Percentiles rank a stretch among this genome's conserved stretches.
Evolutionary conservation across 2,113 vertebrate genomes (phyloP).

Genomic region (Illadopsis cleaveri): DNA sequence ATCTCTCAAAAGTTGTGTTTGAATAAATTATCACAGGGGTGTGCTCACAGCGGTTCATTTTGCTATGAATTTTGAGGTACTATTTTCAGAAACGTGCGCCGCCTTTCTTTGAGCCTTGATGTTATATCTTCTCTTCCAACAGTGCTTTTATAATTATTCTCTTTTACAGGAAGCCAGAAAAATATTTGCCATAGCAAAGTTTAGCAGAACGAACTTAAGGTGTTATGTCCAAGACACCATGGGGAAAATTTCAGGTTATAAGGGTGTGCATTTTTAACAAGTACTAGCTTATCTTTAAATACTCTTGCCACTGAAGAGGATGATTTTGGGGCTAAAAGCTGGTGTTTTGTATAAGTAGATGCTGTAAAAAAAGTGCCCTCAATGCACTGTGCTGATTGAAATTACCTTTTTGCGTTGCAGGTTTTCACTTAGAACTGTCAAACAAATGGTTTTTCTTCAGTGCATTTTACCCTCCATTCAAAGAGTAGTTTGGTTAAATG

Average conservation of each 20-base stretch:
- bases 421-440: neutral
- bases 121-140: neutral
- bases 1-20: neutral
- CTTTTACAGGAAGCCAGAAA: neutral
- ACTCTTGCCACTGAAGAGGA: neutral
- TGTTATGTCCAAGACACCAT: fast-evolving
- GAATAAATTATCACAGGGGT: neutral
- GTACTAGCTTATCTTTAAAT: neutral
- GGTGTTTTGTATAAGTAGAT: neutral
- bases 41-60: neutral
- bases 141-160: neutral
- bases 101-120: neutral
- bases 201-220: neutral
- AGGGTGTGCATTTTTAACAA: neutral
- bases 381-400: neutral
- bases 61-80: neutral
- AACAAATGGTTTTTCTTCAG: neutral
- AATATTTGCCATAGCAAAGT: neutral
- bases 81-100: neutral
- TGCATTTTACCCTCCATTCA: neutral
- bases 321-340: neutral
- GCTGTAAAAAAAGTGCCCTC: neutral
- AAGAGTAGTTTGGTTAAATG: neutral
- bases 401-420: neutral
- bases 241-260: neutral